These are phyloP conservation scores for Drosophila rufa DNA, from an alignment of 1,140 invertebrate species.

Conservation along the genomic window DNA sequence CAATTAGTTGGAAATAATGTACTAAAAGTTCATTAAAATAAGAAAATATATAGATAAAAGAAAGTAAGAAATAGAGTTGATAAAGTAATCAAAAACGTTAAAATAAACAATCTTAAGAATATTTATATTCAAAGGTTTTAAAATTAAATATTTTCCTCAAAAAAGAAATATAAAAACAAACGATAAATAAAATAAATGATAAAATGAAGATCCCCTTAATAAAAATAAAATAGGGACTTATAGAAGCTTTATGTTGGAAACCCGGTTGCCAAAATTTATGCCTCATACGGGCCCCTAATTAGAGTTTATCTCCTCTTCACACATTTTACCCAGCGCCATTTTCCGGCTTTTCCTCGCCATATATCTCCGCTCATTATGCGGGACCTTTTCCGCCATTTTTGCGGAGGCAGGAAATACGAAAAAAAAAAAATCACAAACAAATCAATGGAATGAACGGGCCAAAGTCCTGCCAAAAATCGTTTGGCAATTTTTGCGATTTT, in stretches of 20 bases:
- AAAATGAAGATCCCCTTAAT: not conserved
- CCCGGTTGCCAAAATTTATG: constrained; percentile 23
- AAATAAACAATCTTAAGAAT: no score
- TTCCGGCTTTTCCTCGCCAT: not conserved
- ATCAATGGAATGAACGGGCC: constrained; percentile 36
- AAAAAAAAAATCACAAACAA: constrained; percentile 41
- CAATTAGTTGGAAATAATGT: constrained; percentile 17
- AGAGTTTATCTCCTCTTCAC: constrained; percentile 5
- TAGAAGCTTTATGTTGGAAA: no score
- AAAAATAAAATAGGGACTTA: not conserved
- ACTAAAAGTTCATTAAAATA: not conserved
- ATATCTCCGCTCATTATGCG: constrained; percentile 54
- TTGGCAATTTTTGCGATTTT: constrained; percentile 1
- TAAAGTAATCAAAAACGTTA: no score
- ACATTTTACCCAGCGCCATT: not conserved
- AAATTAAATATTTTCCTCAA: not conserved
- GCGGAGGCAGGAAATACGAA: constrained; percentile 15
- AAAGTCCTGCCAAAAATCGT: constrained; percentile 17
- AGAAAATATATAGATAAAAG: not conserved
- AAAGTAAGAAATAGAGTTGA: not conserved
- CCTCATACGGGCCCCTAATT: constrained; percentile 64
- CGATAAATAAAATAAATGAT: not conserved
- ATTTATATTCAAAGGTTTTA: no score
- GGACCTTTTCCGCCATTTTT: constrained; percentile 39
- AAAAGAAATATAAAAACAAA: not conserved